Conservation (phyloP, 1,140 invertebrate species). For the Apis dorsata region DNA sequence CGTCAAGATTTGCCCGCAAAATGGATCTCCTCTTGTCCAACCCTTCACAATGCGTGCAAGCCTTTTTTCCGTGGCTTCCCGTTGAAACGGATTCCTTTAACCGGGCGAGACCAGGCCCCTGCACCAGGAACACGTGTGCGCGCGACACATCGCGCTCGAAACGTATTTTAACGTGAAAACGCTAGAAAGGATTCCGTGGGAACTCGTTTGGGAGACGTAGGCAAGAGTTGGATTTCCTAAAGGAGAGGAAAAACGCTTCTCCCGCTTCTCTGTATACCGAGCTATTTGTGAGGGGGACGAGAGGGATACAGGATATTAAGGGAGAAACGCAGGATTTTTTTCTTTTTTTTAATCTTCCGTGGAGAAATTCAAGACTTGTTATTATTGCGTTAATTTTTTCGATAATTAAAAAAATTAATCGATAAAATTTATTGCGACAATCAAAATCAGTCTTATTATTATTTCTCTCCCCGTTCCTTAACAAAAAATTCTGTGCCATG, state of each 20-base stretch:
- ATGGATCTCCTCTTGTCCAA: constrained; percentile 37
- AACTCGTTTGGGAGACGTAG: constrained; percentile 60
- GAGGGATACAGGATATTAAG: constrained; percentile 4
- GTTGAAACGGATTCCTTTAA: constrained; percentile 69
- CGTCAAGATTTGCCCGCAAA: constrained; percentile 69
- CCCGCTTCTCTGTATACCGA: constrained; percentile 11
- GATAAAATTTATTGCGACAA: background rate
- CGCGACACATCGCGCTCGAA: constrained; percentile 6
- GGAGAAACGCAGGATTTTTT: background rate
- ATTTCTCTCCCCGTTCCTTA: background rate
- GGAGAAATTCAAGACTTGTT: background rate
- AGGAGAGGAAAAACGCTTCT: constrained; percentile 52
- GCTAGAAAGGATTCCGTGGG: constrained; percentile 76
- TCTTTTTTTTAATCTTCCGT: too few relatives aligned
- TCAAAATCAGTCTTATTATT: background rate
- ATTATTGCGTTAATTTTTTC: too few relatives aligned
- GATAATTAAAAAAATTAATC: background rate
- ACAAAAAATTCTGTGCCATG: background rate
- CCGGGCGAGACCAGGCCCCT: constrained; percentile 49
- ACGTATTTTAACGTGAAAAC: constrained; percentile 47
- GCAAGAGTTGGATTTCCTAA: constrained; percentile 74
- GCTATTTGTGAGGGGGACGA: too few relatives aligned
- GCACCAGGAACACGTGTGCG: constrained; percentile 40
- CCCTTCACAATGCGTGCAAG: constrained; percentile 56
- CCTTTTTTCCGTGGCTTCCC: constrained; percentile 54